These are phyloP conservation scores for Laticauda laticaudata DNA, from an alignment of 2,113 vertebrate genomes.

Conservation along the genomic window DNA sequence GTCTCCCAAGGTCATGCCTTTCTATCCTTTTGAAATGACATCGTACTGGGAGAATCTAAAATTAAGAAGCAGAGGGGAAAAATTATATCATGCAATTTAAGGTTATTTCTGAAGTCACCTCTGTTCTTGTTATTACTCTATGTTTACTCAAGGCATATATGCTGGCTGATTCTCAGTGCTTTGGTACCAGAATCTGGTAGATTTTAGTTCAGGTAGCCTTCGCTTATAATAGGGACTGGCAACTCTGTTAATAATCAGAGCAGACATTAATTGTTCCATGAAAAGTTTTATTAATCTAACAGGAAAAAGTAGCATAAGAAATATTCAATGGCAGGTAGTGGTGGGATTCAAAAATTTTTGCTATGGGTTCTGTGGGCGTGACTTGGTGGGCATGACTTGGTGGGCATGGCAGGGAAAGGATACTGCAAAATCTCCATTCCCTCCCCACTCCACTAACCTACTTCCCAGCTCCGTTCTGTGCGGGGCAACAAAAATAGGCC, in stretches of 20 bases:
- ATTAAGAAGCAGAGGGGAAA: neutral
- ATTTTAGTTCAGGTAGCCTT: neutral
- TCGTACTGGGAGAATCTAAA: neutral
- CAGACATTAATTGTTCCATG: neutral
- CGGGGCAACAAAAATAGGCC: too few species aligned
- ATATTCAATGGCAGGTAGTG: neutral
- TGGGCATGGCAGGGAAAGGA: too few species aligned
- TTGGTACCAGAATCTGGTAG: neutral
- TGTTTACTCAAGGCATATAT: neutral
- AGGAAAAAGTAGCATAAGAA: neutral
- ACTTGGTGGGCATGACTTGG: too few species aligned
- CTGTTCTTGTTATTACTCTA: neutral
- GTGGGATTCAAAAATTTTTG: too few species aligned
- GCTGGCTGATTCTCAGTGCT: neutral
- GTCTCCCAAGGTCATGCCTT: neutral
- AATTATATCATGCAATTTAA: neutral
- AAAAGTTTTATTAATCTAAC: neutral
- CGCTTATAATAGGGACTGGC: neutral
- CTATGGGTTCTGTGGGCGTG: too few species aligned
- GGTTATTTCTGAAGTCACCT: neutral
- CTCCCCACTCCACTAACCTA: too few species aligned
- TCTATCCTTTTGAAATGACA: neutral
- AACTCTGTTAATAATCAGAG: neutral
- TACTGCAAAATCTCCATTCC: too few species aligned
- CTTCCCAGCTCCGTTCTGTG: too few species aligned